Percentiles rank a stretch among this genome's conserved stretches.
Conservation (phyloP, 1,140 invertebrate genomes). For the Trichonephila clavata region DNA sequence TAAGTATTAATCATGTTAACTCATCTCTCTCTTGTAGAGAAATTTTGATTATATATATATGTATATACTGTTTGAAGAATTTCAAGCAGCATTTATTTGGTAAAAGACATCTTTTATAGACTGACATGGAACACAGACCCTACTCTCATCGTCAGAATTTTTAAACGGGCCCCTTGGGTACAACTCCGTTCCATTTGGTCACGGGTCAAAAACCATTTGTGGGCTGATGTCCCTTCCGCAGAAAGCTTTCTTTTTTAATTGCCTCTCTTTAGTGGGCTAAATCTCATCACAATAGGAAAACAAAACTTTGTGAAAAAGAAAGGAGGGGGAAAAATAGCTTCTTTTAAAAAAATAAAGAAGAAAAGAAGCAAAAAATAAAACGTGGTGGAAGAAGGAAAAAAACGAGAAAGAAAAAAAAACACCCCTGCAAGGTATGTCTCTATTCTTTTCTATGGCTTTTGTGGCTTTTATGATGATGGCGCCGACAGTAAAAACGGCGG, state of each 20-base stretch:
- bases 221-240: background rate
- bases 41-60: too few species aligned
- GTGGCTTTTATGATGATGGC: constrained; percentile 49
- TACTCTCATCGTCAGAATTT: background rate
- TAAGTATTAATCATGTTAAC: too few species aligned
- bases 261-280: constrained; percentile 72
- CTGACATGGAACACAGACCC: background rate
- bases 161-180: constrained; percentile 17
- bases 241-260: constrained; percentile 56
- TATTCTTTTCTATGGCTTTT: constrained; percentile 55
- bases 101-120: too few species aligned
- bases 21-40: too few species aligned
- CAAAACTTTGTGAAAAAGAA: constrained; percentile 62
- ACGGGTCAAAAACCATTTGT: constrained; percentile 67
- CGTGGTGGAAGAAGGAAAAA: background rate
- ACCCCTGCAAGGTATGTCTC: constrained; percentile 21
- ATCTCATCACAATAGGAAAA: constrained; percentile 73
- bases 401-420: constrained; percentile 20
- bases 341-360: background rate
- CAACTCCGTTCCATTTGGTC: constrained; percentile 46
- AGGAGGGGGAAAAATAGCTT: constrained; percentile 9
- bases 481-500: constrained; percentile 50
- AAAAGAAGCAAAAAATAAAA: background rate
- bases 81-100: too few species aligned
- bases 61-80: too few species aligned